A percentile compares a stretch with the other conserved stretches of the same genome.
These are phyloP conservation scores for Campylomormyrus tamandua DNA, from an alignment of 2,113 vertebrate species.

Conservation along the genomic window DNA sequence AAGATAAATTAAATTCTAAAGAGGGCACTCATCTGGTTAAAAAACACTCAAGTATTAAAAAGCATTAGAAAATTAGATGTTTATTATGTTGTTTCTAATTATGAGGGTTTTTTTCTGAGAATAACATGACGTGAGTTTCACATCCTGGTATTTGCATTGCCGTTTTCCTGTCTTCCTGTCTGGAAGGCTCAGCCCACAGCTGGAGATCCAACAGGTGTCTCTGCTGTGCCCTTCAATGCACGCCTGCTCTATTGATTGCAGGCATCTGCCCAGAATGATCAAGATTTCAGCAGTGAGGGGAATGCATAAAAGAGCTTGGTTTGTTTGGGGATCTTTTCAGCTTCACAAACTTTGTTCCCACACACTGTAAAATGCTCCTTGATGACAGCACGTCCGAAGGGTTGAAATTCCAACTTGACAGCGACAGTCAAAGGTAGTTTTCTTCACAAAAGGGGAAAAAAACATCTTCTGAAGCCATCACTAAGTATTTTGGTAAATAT, in stretches of 20 bases:
- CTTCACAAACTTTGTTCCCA: constrained; percentile 1
- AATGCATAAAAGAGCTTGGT: not conserved
- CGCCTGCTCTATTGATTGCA: not conserved
- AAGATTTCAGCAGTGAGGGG: constrained; percentile 3
- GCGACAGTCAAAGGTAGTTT: not conserved
- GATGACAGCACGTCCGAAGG: not conserved
- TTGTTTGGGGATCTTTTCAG: not conserved
- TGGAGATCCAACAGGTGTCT: not conserved
- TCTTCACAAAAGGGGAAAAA: not conserved
- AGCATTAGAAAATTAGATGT: not conserved
- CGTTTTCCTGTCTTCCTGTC: not conserved
- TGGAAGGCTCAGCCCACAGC: not conserved
- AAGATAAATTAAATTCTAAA: not conserved
- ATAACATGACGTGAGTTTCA: not conserved
- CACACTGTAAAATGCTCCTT: not conserved
- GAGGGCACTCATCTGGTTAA: not conserved
- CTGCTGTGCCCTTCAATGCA: not conserved
- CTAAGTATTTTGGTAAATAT: not conserved
- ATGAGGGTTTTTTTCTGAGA: not conserved
- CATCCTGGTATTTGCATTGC: not conserved
- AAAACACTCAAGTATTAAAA: not conserved
- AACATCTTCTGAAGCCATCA: not conserved
- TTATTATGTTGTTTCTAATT: not conserved
- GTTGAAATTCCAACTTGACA: not conserved
- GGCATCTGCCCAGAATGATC: not conserved